phyloP scores from a whole-genome alignment of 2,113 vertebrate genomes.

The Saccopteryx leptura region DNA sequence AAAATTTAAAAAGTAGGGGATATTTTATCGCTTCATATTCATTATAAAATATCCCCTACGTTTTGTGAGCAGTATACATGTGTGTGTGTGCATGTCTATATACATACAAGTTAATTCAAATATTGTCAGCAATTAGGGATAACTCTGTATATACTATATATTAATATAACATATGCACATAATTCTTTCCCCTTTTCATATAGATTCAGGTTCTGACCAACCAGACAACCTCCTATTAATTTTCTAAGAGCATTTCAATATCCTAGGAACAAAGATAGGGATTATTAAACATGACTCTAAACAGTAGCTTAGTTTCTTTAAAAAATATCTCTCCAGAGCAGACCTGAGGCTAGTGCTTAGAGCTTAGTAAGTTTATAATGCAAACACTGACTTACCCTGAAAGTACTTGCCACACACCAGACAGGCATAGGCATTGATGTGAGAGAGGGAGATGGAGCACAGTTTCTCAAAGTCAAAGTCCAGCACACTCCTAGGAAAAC shows the following conservation, averaged over 20 bases:
- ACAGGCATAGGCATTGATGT: constrained; percentile 98
- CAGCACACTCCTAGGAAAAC: constrained; percentile 93
- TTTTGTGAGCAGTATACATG: no score
- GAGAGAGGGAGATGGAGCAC: constrained; percentile 97
- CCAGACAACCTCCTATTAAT: neutral
- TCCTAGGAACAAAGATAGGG: neutral
- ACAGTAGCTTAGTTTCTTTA: neutral
- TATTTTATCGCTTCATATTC: no score
- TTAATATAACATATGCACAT: neutral
- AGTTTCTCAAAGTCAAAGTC: constrained; percentile 99
- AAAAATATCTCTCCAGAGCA: neutral
- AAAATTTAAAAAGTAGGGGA: no score
- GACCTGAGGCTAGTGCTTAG: neutral
- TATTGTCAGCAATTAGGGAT: neutral
- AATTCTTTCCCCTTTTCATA: neutral
- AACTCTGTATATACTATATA: neutral
- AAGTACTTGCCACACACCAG: constrained; percentile 99
- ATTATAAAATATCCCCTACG: no score
- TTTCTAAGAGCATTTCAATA: constrained; percentile 46
- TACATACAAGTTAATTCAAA: neutral
- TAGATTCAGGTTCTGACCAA: neutral
- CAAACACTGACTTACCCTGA: constrained; percentile 90
- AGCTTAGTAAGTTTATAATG: neutral
- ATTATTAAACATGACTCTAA: neutral
- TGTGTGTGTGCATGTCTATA: neutral